Evolutionary conservation across 2,113 vertebrate species (phyloP).

Genomic region (Limnothrissa miodon): DNA sequence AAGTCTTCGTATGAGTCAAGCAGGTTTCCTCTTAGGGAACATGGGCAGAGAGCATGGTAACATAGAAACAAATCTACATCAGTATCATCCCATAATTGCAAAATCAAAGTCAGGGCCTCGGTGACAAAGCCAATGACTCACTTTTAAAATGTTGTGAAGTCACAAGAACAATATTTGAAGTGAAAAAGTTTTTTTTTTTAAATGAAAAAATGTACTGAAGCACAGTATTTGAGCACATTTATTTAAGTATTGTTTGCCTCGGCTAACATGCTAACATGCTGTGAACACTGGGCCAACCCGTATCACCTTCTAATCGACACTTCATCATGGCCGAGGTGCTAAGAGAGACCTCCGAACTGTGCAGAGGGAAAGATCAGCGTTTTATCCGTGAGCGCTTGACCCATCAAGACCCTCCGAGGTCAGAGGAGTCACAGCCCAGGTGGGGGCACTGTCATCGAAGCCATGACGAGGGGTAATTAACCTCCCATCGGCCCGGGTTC

Average conservation of each 20-base stretch:
- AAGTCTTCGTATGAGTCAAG: neutral
- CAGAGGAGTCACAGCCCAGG: slow-evolving; percentile 56
- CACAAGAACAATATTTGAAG: too few relatives aligned
- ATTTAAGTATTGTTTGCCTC: too few relatives aligned
- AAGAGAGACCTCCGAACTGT: neutral
- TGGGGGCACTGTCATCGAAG: slow-evolving; percentile 68
- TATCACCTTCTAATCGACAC: neutral
- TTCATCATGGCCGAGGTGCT: neutral
- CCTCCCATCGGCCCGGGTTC: slow-evolving; percentile 65
- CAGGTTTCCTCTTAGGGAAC: neutral
- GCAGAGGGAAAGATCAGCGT: slow-evolving; percentile 23
- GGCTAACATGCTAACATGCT: neutral
- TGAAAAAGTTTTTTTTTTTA: too few relatives aligned
- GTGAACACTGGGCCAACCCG: neutral
- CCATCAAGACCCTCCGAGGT: slow-evolving; percentile 46
- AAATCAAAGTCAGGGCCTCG: too few relatives aligned
- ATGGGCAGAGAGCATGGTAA: too few relatives aligned
- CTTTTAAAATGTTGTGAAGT: too few relatives aligned
- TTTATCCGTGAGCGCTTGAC: slow-evolving; percentile 40
- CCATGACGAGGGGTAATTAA: slow-evolving; percentile 67
- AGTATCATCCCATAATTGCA: too few relatives aligned
- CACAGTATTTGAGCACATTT: too few relatives aligned
- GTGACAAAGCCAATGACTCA: too few relatives aligned
- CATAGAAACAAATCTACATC: too few relatives aligned
- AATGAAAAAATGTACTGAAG: too few relatives aligned